Percentiles rank a stretch among this genome's conserved stretches.
These are phyloP conservation scores for Sebastes iracundus DNA, from an alignment of 2,797 vertebrate genomes.

Conservation along the genomic window DNA sequence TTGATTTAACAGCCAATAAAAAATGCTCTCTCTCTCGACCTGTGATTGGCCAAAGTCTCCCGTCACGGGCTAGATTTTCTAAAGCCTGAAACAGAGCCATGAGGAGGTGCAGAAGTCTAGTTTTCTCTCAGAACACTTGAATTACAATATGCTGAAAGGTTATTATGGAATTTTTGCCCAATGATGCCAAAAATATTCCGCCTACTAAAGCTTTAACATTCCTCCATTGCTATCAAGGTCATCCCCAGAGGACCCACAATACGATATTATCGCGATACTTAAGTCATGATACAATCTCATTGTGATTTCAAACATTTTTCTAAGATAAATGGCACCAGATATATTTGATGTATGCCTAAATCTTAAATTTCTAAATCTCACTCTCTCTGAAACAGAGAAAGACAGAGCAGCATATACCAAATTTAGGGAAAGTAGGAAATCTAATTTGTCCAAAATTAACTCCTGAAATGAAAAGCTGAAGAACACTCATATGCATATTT, in stretches of 20 bases:
- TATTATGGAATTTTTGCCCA: no score
- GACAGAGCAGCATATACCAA: neutral
- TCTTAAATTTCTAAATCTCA: neutral
- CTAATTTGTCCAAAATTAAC: neutral
- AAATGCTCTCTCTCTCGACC: no score
- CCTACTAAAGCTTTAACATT: neutral
- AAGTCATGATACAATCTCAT: no score
- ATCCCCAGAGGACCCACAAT: no score
- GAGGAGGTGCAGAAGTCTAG: no score
- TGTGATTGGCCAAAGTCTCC: no score
- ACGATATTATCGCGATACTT: no score
- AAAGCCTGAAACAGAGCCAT: no score
- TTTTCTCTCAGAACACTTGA: no score
- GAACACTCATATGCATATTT: neutral
- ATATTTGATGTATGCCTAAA: neutral
- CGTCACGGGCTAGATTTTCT: no score
- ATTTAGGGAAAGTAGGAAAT: neutral
- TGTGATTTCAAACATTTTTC: rapidly evolving
- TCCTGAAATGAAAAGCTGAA: neutral
- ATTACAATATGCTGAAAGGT: no score
- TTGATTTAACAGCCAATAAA: rapidly evolving
- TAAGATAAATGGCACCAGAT: neutral
- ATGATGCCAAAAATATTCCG: no score
- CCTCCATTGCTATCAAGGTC: neutral
- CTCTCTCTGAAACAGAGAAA: neutral